Evolutionary conservation across 1,140 invertebrate species (phyloP), one percentile per base, ranked within the genome.

Genomic region (Grapholita molesta): DNA sequence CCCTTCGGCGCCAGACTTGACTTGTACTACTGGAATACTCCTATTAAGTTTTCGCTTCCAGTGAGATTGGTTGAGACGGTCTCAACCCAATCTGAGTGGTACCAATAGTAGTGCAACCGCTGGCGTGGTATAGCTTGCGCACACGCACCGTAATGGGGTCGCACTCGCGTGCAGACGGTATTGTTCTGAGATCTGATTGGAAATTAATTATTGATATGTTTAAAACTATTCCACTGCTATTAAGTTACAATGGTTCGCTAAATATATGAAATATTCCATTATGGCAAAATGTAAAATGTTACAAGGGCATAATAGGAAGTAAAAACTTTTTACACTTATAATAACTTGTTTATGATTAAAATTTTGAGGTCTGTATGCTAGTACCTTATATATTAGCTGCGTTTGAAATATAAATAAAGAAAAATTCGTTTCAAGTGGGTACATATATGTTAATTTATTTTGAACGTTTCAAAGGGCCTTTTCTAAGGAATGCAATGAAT

Each of bases 171-270:
- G 55, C 55, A 28, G 55, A 61, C 25, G 55, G 55, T 61, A 61
- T 61, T 61, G 55, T 61, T 61, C 55, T 30, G 55, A 25, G 55
- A 61, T 61, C 55, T 61, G 55, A 61, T 61, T 61, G 55, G 55
- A 61, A 28, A 61, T 61, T 61, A 61, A 61, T 61, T 61, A 61
- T 28, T 61, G 55, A 61, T 61, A 61, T 61, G 55, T 25, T 28
- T 48, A 21, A 48, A 61, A 61, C 55, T 61, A 48, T 48, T 48
- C 18, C 42, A 48, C 21, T 48, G 42, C 42, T 9, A 9, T 48
- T 21, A 21, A 18, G 42, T 21, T 48, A 48, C 1, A 48, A 48
- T 48, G 18, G 18, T 21, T 48, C 18, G 42, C 42, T 21, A 48
- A 48, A 18, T 42, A 42, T 18, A 21, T 48, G 42, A 18, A 21